phyloP scores from a whole-genome alignment of 2,888 invertebrate genomes.

The Yponomeuta malinellus region DNA sequence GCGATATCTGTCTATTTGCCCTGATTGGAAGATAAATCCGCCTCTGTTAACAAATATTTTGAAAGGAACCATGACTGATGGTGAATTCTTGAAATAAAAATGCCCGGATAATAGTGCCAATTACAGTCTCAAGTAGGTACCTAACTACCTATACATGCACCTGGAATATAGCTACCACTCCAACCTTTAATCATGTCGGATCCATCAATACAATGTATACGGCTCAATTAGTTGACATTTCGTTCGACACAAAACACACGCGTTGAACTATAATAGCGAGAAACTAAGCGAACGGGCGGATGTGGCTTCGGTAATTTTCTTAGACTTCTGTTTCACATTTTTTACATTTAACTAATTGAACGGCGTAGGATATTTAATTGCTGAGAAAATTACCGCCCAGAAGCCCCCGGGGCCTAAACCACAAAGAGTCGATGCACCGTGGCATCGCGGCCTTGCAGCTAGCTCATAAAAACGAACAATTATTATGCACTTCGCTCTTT shows the following conservation, averaged over 20 bases:
- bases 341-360: slow-evolving; percentile 64
- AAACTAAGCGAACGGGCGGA: slow-evolving; percentile 41
- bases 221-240: slow-evolving; percentile 33
- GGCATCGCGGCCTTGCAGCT: slow-evolving; percentile 35
- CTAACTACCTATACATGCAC: not conserved
- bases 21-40: slow-evolving; percentile 3
- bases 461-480: slow-evolving; percentile 59
- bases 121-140: not conserved
- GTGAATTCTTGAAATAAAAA: not conserved
- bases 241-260: slow-evolving; percentile 34
- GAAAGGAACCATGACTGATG: not conserved
- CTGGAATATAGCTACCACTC: not conserved
- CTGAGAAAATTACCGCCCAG: slow-evolving; percentile 61
- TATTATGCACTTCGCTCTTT: slow-evolving; percentile 50
- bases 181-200: not conserved
- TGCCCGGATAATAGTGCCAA: not conserved
- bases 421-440: slow-evolving; percentile 44
- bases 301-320: slow-evolving; percentile 48
- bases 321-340: slow-evolving; percentile 56
- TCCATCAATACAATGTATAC: slow-evolving; percentile 3
- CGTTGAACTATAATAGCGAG: slow-evolving; percentile 32
- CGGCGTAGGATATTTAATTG: slow-evolving; percentile 61
- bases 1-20: slow-evolving; percentile 1
- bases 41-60: not conserved
- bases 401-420: slow-evolving; percentile 55